Evolutionary conservation across 2,113 vertebrate species (phyloP), one percentile per base, ranked within the genome.

Genomic region (Chitala chitala): DNA sequence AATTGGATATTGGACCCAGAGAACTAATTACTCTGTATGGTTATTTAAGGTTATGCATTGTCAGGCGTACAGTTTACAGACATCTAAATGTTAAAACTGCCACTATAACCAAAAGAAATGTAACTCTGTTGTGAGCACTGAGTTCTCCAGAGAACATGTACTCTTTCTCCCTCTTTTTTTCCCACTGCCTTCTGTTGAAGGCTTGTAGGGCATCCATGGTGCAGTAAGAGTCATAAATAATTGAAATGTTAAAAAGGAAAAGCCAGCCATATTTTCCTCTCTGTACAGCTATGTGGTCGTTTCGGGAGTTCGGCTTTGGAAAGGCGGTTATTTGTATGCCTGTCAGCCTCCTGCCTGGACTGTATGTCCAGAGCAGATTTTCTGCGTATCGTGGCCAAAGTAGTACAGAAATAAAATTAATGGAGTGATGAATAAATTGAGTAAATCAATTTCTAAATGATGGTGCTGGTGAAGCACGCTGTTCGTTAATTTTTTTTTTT

Each of bases 41-140:
- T 63, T 63, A 63, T 63, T 38, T 36, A 36, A 63, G 29, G 38
- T 63, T 63, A 63, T 36, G 38, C 59, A 63, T 29, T 63, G 38
- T 36, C 38, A n/a, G 20, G n/a, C n/a, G n/a, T n/a, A n/a, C n/a
- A n/a, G n/a, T n/a, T n/a, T n/a, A n/a, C n/a, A n/a, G n/a, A n/a
- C n/a, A n/a, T n/a, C n/a, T n/a, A n/a, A n/a, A n/a, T n/a, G n/a
- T n/a, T n/a, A n/a, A n/a, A n/a, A n/a, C n/a, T n/a, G n/a, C n/a
- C n/a, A n/a, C n/a, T n/a, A n/a, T n/a, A n/a, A 8, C 80, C 46
- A 78, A 79, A 71, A 76, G 80, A 80, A 84, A 81, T 87, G 84
- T 83, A 77, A 69, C 76, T 66, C 22, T 76, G 20, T n/a, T n/a
- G n/a, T 61, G 26, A 29, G 54, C 2, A 36, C 48, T 40, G 51